These are phyloP conservation scores for Neelides sp. DNA, from an alignment of 1,140 invertebrate species.

Conservation along the genomic window DNA sequence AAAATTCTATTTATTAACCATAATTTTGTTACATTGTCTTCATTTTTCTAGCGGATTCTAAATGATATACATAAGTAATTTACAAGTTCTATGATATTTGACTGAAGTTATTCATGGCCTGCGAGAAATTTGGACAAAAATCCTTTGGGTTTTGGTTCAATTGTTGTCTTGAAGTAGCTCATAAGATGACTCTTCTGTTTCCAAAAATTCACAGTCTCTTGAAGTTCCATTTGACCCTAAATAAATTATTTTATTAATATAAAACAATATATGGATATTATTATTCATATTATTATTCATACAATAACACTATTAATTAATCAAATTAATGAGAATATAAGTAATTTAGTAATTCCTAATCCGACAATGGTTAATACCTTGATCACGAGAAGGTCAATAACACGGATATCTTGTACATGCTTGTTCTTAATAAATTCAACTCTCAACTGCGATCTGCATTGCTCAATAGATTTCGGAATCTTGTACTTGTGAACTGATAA, in stretches of 20 bases:
- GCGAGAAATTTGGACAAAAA: conserved; percentile 83
- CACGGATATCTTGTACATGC: conserved; percentile 63
- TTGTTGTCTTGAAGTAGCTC: conserved; percentile 71
- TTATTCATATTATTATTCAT: no score
- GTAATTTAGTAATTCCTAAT: conserved; percentile 1
- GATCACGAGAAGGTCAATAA: conserved; percentile 78
- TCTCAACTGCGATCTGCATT: conserved; percentile 58
- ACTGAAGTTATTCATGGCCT: conserved; percentile 44
- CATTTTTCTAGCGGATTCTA: background rate
- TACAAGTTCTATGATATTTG: background rate
- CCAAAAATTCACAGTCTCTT: conserved; percentile 71
- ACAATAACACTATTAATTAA: no score
- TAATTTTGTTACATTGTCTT: background rate
- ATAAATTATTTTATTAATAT: conserved; percentile 31
- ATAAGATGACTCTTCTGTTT: conserved; percentile 77
- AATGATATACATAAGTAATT: background rate
- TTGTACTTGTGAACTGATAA: conserved; percentile 61
- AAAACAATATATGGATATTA: background rate
- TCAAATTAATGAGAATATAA: no score
- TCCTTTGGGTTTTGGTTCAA: conserved; percentile 69
- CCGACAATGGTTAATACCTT: conserved; percentile 49
- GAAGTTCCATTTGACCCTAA: conserved; percentile 86
- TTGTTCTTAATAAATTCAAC: conserved; percentile 66
- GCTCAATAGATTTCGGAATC: conserved; percentile 54
- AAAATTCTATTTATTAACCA: background rate